Evolutionary conservation across 2,888 invertebrate genomes (phyloP).

Genomic region (Neuroscelio doddi): DNA sequence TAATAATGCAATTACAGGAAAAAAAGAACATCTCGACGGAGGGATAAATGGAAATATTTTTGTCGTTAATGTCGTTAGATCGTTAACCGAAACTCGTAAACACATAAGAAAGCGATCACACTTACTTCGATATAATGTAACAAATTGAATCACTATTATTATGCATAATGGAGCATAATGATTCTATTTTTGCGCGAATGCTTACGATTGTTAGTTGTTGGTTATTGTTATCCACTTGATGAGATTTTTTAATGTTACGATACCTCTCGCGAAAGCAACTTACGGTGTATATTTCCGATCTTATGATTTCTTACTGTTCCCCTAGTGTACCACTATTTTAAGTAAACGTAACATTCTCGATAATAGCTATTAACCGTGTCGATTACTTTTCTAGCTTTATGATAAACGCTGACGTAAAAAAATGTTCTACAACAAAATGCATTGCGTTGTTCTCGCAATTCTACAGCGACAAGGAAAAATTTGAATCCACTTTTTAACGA

Average conservation of each 20-base stretch:
- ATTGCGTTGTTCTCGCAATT: neutral
- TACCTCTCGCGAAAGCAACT: constrained; percentile 53
- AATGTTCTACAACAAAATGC: neutral
- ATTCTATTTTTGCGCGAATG: constrained; percentile 69
- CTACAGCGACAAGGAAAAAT: too few relatives aligned
- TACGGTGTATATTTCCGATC: constrained; percentile 32
- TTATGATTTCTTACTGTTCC: constrained; percentile 6
- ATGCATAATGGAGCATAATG: constrained; percentile 37
- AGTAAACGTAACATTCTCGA: neutral
- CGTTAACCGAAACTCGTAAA: constrained; percentile 30
- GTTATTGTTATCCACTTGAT: constrained; percentile 70
- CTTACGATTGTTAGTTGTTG: constrained; percentile 70
- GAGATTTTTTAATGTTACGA: constrained; percentile 69
- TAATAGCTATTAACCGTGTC: neutral
- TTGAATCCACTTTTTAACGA: too few relatives aligned
- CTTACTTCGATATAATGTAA: constrained; percentile 44
- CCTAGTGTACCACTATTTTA: neutral
- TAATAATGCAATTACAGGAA: too few relatives aligned
- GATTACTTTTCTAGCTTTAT: neutral
- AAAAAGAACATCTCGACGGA: neutral
- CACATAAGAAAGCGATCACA: constrained; percentile 27
- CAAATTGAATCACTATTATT: constrained; percentile 27
- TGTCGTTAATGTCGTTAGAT: constrained; percentile 18
- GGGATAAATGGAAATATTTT: neutral
- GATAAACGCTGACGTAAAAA: too few relatives aligned